Conservation (phyloP, 1,140 invertebrate species). For the Xylocopa sonorina region DNA sequence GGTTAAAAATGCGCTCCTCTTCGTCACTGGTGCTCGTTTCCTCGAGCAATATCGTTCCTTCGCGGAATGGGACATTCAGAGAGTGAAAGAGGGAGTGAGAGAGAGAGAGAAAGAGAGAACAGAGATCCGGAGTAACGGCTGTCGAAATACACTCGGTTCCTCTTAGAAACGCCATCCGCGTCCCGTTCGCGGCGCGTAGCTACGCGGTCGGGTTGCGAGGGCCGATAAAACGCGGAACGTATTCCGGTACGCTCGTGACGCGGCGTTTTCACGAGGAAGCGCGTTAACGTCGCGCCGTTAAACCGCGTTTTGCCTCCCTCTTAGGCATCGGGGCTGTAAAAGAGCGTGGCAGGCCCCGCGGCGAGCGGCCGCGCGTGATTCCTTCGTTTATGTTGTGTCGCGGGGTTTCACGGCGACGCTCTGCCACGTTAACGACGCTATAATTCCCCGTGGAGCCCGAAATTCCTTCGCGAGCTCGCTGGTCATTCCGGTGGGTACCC, state of each 20-base stretch:
- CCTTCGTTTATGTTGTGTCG: conserved; percentile 7
- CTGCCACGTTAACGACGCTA: not conserved
- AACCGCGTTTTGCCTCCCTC: not conserved
- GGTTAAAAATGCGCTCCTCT: not conserved
- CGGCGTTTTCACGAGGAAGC: not conserved
- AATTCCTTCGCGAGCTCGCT: no score
- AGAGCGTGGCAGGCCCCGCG: no score
- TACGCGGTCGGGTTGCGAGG: no score
- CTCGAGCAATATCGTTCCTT: not conserved
- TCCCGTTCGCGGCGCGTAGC: not conserved
- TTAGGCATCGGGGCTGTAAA: not conserved
- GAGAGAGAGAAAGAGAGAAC: no score
- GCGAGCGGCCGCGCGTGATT: conserved; percentile 1
- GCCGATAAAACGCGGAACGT: not conserved
- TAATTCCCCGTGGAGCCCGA: not conserved
- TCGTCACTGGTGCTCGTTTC: not conserved
- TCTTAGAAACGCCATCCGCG: not conserved
- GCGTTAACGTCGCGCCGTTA: not conserved
- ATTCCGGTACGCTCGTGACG: not conserved
- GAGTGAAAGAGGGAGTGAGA: not conserved
- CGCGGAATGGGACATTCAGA: not conserved
- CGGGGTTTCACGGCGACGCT: not conserved
- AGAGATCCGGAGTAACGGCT: conserved; percentile 3
- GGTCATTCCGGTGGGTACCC: not conserved
- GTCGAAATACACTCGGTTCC: not conserved